Conservation (phyloP, 2,797 vertebrate genomes). For the Furcifer pardalis region DNA sequence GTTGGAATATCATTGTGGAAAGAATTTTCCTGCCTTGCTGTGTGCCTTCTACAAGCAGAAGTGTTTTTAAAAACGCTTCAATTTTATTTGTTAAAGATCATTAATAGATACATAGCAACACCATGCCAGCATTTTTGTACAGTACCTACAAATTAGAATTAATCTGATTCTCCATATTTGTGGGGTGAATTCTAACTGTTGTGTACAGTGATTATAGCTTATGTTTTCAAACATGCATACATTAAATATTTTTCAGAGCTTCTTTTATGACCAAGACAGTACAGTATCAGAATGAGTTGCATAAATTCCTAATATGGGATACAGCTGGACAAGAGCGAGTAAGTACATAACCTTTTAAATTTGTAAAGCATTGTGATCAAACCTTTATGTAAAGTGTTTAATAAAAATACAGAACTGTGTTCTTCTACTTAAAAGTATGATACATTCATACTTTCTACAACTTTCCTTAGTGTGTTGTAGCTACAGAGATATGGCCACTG, state of each 20-base stretch:
- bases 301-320: slow-evolving; percentile 99
- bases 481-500: neutral
- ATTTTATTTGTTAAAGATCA: neutral
- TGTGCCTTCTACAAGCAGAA: neutral
- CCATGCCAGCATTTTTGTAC: neutral
- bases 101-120: neutral
- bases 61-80: neutral
- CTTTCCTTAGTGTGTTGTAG: neutral
- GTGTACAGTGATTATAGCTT: neutral
- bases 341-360: slow-evolving; percentile 58
- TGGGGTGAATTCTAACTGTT: neutral
- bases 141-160: neutral
- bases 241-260: slow-evolving; percentile 83
- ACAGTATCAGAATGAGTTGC: slow-evolving; percentile 96
- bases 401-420: neutral
- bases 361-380: slow-evolving; percentile 35
- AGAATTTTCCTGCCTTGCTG: neutral
- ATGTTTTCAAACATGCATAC: slow-evolving; percentile 44
- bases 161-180: neutral
- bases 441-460: neutral
- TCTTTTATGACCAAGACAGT: slow-evolving; percentile 99
- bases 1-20: neutral
- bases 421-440: neutral
- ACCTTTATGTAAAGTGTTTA: neutral
- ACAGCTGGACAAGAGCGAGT: slow-evolving; percentile 98